Evolutionary conservation across 2,888 invertebrate genomes (phyloP).

Genomic region (Gymnosoma rotundatum): DNA sequence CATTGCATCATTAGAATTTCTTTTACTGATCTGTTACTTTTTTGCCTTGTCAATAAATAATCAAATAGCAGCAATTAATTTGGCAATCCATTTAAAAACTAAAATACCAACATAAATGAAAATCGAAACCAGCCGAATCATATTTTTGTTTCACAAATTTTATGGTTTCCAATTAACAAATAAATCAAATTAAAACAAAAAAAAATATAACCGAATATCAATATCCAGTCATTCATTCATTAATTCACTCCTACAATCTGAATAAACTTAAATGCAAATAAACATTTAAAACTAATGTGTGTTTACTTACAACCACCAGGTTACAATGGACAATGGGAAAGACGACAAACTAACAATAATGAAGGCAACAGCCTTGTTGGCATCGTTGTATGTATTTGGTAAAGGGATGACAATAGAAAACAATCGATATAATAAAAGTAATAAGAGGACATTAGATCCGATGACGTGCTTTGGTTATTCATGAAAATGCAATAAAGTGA

Average conservation of each 20-base stretch:
- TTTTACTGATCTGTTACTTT: neutral
- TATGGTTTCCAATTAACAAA: conserved; percentile 51
- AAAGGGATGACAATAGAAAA: neutral
- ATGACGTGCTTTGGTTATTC: conserved; percentile 53
- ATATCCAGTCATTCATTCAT: neutral
- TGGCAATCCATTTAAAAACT: conserved; percentile 6
- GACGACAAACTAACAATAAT: neutral
- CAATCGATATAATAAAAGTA: neutral
- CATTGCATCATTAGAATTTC: too few relatives aligned
- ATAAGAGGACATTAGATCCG: conserved; percentile 5
- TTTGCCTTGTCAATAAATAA: neutral
- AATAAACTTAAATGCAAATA: neutral
- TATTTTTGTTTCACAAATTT: conserved; percentile 46
- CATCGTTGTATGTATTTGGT: conserved; percentile 12
- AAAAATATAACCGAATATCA: conserved; percentile 24
- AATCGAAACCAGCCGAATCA: conserved; percentile 29
- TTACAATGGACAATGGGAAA: neutral
- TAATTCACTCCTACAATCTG: neutral
- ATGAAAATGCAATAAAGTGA: conserved; percentile 51
- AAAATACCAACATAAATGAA: conserved; percentile 9
- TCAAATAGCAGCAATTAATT: neutral
- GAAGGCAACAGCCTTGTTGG: conserved; percentile 25
- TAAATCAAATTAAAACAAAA: conserved; percentile 18
- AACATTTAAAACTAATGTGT: conserved; percentile 15
- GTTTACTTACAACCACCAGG: conserved; percentile 14